Percentiles rank a stretch among this genome's conserved stretches.
Evolutionary conservation across 2,888 invertebrate genomes (phyloP).

Genomic region (Drosophila meridiana): DNA sequence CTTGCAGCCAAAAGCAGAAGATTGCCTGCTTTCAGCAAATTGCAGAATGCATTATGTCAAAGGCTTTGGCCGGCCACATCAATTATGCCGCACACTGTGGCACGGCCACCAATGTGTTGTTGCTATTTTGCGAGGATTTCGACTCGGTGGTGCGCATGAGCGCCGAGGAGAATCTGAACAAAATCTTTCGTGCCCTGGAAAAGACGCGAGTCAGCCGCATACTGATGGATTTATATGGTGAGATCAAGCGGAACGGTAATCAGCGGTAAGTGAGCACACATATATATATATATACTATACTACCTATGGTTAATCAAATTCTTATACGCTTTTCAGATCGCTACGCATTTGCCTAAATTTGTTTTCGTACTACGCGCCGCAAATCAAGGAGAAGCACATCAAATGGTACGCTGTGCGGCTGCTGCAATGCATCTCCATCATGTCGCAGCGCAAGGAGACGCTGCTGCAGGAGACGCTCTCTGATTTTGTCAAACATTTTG

Average conservation of each 20-base stretch:
- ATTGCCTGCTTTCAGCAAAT: conserved; percentile 90
- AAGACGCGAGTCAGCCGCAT: conserved; percentile 90
- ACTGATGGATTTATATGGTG: conserved; percentile 92
- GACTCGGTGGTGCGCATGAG: conserved; percentile 92
- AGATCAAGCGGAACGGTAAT: conserved; percentile 91
- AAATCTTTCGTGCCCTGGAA: conserved; percentile 89
- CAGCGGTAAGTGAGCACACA: conserved; percentile 75
- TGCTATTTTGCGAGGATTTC: conserved; percentile 90
- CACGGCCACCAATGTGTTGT: conserved; percentile 89
- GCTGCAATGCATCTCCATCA: conserved; percentile 90
- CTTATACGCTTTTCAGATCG: conserved; percentile 86
- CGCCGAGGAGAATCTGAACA: conserved; percentile 93
- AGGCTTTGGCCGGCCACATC: conserved; percentile 85
- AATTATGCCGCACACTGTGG: conserved; percentile 89
- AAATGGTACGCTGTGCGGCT: conserved; percentile 91
- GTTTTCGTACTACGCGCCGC: conserved; percentile 91
- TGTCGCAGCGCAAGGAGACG: conserved; percentile 89
- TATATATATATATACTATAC: not conserved
- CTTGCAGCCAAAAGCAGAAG: conserved; percentile 90
- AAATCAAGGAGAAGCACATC: conserved; percentile 91
- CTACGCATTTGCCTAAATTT: conserved; percentile 91
- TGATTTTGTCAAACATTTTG: conserved; percentile 84
- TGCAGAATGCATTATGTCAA: conserved; percentile 88
- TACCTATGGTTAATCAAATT: not conserved
- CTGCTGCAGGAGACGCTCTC: conserved; percentile 83